phyloP scores from a whole-genome alignment of 2,113 vertebrate species.

The Lycocorax pyrrhopterus region DNA sequence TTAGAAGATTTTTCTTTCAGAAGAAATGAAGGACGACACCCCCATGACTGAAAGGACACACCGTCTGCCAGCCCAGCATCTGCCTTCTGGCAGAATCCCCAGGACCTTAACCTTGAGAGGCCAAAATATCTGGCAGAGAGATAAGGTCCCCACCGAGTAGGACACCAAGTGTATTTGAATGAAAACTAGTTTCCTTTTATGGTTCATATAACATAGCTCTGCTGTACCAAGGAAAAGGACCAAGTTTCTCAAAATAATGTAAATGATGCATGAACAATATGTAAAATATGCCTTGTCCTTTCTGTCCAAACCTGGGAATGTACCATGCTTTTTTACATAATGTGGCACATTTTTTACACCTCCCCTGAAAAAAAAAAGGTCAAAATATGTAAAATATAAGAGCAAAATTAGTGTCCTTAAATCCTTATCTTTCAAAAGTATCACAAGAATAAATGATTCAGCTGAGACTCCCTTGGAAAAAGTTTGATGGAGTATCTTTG shows the following conservation, averaged over 20 bases:
- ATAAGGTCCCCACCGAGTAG: not conserved
- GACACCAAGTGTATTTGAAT: not conserved
- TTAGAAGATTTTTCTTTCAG: not conserved
- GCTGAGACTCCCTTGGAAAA: not conserved
- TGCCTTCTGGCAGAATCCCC: slow-evolving; percentile 40
- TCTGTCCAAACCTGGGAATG: not conserved
- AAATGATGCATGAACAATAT: not conserved
- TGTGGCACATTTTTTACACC: not conserved
- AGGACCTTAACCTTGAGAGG: slow-evolving; percentile 16
- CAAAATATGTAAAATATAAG: not conserved
- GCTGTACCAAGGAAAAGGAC: not conserved
- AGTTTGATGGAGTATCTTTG: not conserved
- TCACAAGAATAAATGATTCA: not conserved
- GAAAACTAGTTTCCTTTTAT: not conserved
- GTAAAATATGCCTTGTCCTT: not conserved
- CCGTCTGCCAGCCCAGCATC: not conserved
- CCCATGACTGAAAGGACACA: not conserved
- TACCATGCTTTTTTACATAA: not conserved
- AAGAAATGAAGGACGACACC: not conserved
- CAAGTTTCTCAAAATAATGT: not conserved
- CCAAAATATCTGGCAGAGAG: not conserved
- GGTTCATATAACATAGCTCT: not conserved
- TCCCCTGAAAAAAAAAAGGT: not conserved
- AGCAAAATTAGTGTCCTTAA: not conserved
- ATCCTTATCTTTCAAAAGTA: not conserved